Base-by-base conservation (phyloP, 92 coral and sea anemone genomes). In the Micromussa lordhowensis region DNA sequence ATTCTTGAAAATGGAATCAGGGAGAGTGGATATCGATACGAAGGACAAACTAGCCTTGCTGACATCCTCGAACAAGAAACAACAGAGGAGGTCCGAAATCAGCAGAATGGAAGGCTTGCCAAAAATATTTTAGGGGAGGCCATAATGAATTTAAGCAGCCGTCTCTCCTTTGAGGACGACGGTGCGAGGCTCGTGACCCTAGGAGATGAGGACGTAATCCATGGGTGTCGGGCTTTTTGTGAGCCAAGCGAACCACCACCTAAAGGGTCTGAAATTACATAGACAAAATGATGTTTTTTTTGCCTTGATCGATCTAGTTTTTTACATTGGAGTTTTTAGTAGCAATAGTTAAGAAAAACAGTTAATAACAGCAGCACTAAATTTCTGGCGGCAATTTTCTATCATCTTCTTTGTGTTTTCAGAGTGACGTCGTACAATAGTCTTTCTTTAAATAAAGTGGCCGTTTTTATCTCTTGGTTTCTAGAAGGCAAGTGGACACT, bases 71-170 rank as follows among this genome's bases (percentile, higher is more conserved):
- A 68, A 68, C 3, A 68, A 68, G 19, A 68, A 30, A 68, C 73
- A 14, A 53, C 44, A 80, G 5, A 36, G 40, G 40, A 36, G 40
- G 40, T 36, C 5, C 40, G 40, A 5, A 36, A 36, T 36, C 40
- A 36, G 72, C 86, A 90, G 55, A 90, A 90, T 66, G 92, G 85
- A 5, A 84, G 86, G 85, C 89, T 90, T 26, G 78, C 71, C 0
- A 83, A 83, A 44, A 90, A 90, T 74, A 89, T 78, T 77, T 26
- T 80, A 28, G 77, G 72, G 16, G 92, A 89, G 64, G 81, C 92
- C 34, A 55, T 83, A 2, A 84, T 89, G 14, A 72, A 32, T 57
- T 29, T 84, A 54, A 89, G 89, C 19, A 84, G 48, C 69, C 79
- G 85, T 13, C 92, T 89, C 21, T 72, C 89, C 9, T 89, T 89